These are phyloP conservation scores for Centrocercus urophasianus DNA, from an alignment of 2,113 vertebrate genomes.

Conservation along the genomic window DNA sequence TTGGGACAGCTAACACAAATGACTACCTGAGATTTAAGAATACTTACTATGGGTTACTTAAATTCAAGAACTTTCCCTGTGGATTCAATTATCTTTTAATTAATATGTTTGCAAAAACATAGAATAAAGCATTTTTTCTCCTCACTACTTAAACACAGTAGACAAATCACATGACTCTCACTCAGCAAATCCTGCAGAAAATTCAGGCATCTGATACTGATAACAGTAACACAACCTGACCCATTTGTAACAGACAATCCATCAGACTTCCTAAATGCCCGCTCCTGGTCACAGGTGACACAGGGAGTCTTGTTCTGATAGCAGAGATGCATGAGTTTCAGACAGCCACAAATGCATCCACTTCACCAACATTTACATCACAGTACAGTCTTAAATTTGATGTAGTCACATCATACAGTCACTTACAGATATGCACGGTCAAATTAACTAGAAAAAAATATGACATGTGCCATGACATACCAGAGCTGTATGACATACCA, in stretches of 20 bases:
- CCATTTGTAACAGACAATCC: not conserved
- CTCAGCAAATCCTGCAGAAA: not conserved
- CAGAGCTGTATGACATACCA: no score
- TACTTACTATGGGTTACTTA: not conserved
- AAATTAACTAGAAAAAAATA: not conserved
- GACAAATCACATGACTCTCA: not conserved
- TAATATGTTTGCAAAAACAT: not conserved
- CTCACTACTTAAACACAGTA: not conserved
- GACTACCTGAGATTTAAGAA: not conserved
- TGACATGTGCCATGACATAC: not conserved
- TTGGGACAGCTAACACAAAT: not conserved
- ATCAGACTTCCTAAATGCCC: not conserved
- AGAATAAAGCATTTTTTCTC: not conserved
- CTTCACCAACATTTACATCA: not conserved
- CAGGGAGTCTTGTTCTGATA: no score
- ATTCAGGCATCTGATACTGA: not conserved
- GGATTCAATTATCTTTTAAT: not conserved
- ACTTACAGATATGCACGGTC: no score
- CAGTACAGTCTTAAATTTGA: not conserved
- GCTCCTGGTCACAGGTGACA: not conserved
- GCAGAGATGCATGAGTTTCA: not conserved
- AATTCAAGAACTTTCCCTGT: not conserved
- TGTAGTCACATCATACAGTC: not conserved
- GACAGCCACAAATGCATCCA: not conserved
- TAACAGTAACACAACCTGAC: not conserved